Base-by-base conservation (phyloP, 2,888 invertebrate species). In the Glyphotaelius pellucidus region DNA sequence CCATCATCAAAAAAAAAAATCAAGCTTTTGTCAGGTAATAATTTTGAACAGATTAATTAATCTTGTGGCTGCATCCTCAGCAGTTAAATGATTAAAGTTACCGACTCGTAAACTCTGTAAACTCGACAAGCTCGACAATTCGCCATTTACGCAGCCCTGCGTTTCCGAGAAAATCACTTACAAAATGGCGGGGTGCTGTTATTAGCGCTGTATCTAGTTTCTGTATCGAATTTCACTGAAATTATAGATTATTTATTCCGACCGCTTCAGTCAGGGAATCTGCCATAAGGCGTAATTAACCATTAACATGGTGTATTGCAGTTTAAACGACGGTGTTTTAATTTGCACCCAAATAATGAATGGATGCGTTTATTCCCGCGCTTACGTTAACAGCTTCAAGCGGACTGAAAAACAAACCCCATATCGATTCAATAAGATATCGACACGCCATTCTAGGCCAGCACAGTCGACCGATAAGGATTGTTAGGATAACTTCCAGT, bases 161-260 rank as follows among this genome's bases (percentile, higher is more conserved):
- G 25, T 87, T 89, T 89, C 89, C 79, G 15, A 35, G 89, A 89
- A 89, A 89, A 79, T 89, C 89, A 89, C 89, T 89, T 89, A 89
- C 38, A 25, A 25, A 14, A 35, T 35, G 25, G n/a, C 32, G 31
- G 19, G 31, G 35, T 32, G 19, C 88, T 38, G 89, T 80, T 89
- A 89, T 89, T 89, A 89, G 19, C 38, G 79, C 35, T 12, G 19
- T 79, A 89, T 89, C 89, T 89, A 89, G 42, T 80, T 38, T n/a
- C 31, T 80, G 89, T 67, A 89, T 89, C 89, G 38, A 42, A 35
- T 88, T 89, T 35, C 79, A 89, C 89, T 42, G 79, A 79, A 89
- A 89, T 80, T 79, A 80, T 80, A 80, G 32, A 89, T 35, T 79
- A 89, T 35, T 35, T 67, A 42, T 42, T 86, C 83, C 25, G 32